Evolutionary conservation across 2,113 vertebrate species (phyloP).

Genomic region (Dasyurus viverrinus): DNA sequence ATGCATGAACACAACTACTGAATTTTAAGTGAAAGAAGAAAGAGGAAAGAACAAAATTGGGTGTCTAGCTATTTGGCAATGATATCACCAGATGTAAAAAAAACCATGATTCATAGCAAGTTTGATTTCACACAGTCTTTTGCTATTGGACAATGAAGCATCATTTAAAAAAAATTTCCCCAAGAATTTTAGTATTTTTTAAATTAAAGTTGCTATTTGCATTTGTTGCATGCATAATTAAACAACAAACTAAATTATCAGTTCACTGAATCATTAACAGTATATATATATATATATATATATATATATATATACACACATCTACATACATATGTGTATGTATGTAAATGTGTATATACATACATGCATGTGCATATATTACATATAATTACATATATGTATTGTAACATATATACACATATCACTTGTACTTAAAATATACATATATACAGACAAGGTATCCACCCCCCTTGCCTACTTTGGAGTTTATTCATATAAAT

Average conservation of each 20-base stretch:
- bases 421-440: too few relatives aligned
- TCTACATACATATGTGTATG: too few relatives aligned
- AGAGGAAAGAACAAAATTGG: not conserved
- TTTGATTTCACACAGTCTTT: conserved; percentile 22
- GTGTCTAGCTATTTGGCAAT: not conserved
- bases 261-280: conserved; percentile 35
- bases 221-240: conserved; percentile 25
- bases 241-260: conserved; percentile 27
- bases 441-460: too few relatives aligned
- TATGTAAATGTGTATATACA: not conserved
- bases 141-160: conserved; percentile 38
- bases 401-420: not conserved
- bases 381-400: not conserved
- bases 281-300: too few relatives aligned
- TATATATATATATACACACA: not conserved
- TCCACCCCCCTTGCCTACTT: conserved; percentile 3
- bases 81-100: conserved; percentile 21
- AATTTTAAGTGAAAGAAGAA: not conserved
- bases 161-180: conserved; percentile 35
- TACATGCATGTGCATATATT: too few relatives aligned
- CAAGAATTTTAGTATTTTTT: conserved; percentile 14
- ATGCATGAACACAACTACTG: not conserved
- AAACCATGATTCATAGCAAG: conserved; percentile 20
- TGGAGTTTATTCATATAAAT: conserved; percentile 29
- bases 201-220: conserved; percentile 25